These are phyloP conservation scores for Gasterosteus aculeatus DNA, from an alignment of 2,113 vertebrate species.

Conservation along the genomic window DNA sequence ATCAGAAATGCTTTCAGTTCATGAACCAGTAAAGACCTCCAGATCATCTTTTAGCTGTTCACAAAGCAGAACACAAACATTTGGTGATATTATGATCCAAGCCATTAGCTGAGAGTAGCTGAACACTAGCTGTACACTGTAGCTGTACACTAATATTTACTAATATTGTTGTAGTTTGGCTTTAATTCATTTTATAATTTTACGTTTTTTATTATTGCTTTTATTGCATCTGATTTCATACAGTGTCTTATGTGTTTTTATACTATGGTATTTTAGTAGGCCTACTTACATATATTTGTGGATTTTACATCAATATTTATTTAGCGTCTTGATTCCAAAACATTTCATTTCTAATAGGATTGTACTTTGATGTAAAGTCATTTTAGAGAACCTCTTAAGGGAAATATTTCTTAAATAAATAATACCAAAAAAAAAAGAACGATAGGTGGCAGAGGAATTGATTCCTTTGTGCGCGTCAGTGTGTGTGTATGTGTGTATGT, in stretches of 20 bases:
- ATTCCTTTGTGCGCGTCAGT: constrained; percentile 35
- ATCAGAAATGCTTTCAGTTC: neutral
- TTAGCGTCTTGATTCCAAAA: constrained; percentile 16
- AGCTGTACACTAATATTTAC: too few relatives aligned
- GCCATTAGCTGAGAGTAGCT: neutral
- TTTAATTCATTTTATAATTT: neutral
- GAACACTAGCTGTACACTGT: neutral
- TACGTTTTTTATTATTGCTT: neutral
- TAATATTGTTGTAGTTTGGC: too few relatives aligned
- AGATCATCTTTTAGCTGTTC: neutral
- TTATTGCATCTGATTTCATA: neutral
- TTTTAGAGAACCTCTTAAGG: constrained; percentile 37
- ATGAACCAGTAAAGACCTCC: neutral
- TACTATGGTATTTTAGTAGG: neutral
- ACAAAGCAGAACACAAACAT: neutral
- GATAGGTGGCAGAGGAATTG: constrained; percentile 50
- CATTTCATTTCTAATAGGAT: constrained; percentile 12
- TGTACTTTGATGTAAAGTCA: constrained; percentile 28
- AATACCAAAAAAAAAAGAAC: constrained; percentile 63
- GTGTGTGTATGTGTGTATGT: neutral
- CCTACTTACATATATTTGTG: neutral
- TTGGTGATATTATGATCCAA: neutral
- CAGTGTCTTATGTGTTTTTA: neutral
- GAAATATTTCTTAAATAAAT: constrained; percentile 55
- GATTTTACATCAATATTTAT: constrained; percentile 16